Evolutionary conservation across 2,113 vertebrate genomes (phyloP).

Genomic region (Pleuronectes platessa): DNA sequence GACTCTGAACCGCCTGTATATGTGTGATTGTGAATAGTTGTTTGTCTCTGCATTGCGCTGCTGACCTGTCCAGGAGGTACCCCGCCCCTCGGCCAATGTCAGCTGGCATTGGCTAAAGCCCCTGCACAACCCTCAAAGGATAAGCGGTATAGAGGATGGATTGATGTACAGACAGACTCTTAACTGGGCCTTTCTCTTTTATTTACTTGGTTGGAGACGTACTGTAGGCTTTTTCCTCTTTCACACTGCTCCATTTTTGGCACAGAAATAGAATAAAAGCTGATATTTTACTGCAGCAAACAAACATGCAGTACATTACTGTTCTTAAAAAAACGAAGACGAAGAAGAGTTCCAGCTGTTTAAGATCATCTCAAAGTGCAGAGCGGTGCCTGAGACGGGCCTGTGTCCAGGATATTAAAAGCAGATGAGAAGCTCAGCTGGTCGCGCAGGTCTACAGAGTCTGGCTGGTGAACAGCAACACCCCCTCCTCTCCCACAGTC

Average conservation of each 20-base stretch:
- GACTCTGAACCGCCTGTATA: too few relatives aligned
- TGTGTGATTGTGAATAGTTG: too few relatives aligned
- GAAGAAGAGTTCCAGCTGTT: constrained; percentile 6
- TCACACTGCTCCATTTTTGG: constrained; percentile 5
- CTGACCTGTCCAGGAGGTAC: too few relatives aligned
- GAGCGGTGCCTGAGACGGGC: constrained; percentile 30
- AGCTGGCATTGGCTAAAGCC: too few relatives aligned
- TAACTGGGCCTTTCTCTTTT: too few relatives aligned
- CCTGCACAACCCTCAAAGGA: too few relatives aligned
- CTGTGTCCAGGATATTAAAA: constrained; percentile 39
- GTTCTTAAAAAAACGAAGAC: not conserved
- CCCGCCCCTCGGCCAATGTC: too few relatives aligned
- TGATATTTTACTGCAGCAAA: constrained; percentile 15
- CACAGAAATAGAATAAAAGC: constrained; percentile 14
- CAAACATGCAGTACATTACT: constrained; percentile 17
- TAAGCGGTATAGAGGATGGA: not conserved
- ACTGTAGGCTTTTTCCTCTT: not conserved
- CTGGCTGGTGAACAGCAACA: constrained; percentile 42
- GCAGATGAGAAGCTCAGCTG: constrained; percentile 46
- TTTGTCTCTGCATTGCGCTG: too few relatives aligned
- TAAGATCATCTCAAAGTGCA: not conserved
- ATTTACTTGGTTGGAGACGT: not conserved
- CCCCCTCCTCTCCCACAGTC: constrained; percentile 50
- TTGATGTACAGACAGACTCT: not conserved
- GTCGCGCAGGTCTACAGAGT: constrained; percentile 45